phyloP scores from a whole-genome alignment of 2,797 vertebrate species.

The Pseudochirops corinnae region DNA sequence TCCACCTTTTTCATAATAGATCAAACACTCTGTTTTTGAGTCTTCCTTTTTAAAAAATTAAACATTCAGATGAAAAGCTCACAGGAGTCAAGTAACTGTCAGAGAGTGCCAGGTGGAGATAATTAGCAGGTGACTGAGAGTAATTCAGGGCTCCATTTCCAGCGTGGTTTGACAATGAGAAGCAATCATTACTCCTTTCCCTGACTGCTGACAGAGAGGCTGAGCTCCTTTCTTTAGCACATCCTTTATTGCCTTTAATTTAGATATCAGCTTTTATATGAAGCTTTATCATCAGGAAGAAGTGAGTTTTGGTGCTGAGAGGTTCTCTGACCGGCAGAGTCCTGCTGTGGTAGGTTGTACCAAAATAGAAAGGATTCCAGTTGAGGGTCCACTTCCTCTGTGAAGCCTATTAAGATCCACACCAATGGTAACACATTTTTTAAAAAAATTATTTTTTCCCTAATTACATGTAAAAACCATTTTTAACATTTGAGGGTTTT shows the following conservation, averaged over 20 bases:
- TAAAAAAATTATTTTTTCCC: background rate
- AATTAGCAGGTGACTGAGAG: slow-evolving; percentile 47
- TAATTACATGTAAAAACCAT: background rate
- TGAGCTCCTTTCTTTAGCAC: slow-evolving; percentile 25
- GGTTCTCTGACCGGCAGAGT: background rate
- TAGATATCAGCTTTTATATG: background rate
- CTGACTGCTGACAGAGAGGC: slow-evolving; percentile 35
- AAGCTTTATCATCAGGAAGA: background rate
- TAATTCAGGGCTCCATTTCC: slow-evolving; percentile 39
- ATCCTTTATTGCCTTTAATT: slow-evolving; percentile 48
- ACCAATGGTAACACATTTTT: background rate
- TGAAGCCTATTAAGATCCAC: background rate
- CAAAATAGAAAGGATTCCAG: background rate
- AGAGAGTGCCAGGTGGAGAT: slow-evolving; percentile 38
- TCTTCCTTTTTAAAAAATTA: slow-evolving; percentile 66
- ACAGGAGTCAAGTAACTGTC: slow-evolving; percentile 22
- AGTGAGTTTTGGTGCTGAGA: background rate
- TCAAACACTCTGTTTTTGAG: slow-evolving; percentile 65
- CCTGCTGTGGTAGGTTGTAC: background rate
- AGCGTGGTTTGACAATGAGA: background rate
- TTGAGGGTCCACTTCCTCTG: background rate
- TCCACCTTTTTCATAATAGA: slow-evolving; percentile 66
- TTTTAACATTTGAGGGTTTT: background rate
- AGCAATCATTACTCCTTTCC: slow-evolving; percentile 15
- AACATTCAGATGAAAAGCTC: slow-evolving; percentile 50